Conservation (phyloP, 2,888 invertebrate species). For the Nemurella pictetii region DNA sequence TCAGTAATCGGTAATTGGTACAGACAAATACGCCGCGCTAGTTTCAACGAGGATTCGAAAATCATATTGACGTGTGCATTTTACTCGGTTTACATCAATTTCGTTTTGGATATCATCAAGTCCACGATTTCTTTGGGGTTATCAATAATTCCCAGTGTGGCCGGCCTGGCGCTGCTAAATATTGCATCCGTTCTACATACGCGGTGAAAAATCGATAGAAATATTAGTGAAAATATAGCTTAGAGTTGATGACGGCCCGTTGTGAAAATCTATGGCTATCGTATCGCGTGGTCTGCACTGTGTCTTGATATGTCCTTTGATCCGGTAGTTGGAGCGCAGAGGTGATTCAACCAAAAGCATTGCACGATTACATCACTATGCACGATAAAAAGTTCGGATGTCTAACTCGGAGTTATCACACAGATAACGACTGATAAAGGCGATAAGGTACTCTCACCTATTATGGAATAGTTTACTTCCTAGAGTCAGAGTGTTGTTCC, state of each 20-base stretch:
- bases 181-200: not conserved
- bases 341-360: not conserved
- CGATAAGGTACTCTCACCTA: not conserved
- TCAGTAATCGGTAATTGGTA: too few species aligned
- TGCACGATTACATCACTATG: not conserved
- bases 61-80: not conserved
- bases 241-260: not conserved
- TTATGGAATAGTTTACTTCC: not conserved
- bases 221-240: not conserved
- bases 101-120: not conserved
- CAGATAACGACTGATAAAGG: not conserved
- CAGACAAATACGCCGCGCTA: not conserved
- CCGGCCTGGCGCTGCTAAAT: not conserved
- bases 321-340: not conserved
- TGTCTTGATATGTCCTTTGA: not conserved
- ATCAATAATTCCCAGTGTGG: not conserved
- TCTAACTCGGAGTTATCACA: too few species aligned
- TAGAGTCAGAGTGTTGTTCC: not conserved
- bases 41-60: not conserved
- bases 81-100: not conserved
- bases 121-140: not conserved
- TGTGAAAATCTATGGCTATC: not conserved
- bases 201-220: not conserved
- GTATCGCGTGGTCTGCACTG: not conserved
- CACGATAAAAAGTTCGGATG: not conserved